Evolutionary conservation across 2,113 vertebrate genomes (phyloP), one percentile per base, ranked within the genome.

Genomic region (Psilopsiagon aymara): DNA sequence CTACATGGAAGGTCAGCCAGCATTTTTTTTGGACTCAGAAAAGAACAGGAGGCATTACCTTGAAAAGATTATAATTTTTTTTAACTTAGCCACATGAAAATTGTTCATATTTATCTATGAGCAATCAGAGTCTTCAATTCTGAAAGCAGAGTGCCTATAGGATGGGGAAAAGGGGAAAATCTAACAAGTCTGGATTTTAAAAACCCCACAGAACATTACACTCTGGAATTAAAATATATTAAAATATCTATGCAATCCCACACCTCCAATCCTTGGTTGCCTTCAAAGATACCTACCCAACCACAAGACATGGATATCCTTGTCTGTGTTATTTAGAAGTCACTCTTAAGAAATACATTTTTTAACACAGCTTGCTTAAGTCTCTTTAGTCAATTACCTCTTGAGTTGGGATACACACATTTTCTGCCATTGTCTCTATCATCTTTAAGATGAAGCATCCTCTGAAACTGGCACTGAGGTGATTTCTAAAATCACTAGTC

Each of bases 231-330:
- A 7, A 18, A 69, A 19, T 0, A 1, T 5, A n/a, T 28, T 53
- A 25, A 62, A 64, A 8, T 0, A 62, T 2, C 0, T 1, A 14
- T 14, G 9, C 17, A 24, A 10, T 31, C 43, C 52, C 21, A 55
- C 35, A 43, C 4, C 37, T 52, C 14, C 5, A 47, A 12, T 79
- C 59, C 25, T 4, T 0, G 68, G n/a, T 60, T 82, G 33, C 33
- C 37, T 55, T 71, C 74, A 51, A 31, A 46, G 85, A 28, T 31
- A 21, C 21, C n/a, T 35, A 39, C 44, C 73, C 28, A 44, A 46
- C 37, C 2, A 9, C 31, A 71, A 31, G 23, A 43, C 74, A 10
- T 1, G 23, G 27, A 0, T 11, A 68, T 60, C 41, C 66, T 43
- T 24, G 9, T 2, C 19, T 28, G 20, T 20, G 51, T 46, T 29